Percentiles rank a stretch among this genome's conserved stretches.
Conservation (phyloP, 2,888 invertebrate species). For the Dromius quadrimaculatus region DNA sequence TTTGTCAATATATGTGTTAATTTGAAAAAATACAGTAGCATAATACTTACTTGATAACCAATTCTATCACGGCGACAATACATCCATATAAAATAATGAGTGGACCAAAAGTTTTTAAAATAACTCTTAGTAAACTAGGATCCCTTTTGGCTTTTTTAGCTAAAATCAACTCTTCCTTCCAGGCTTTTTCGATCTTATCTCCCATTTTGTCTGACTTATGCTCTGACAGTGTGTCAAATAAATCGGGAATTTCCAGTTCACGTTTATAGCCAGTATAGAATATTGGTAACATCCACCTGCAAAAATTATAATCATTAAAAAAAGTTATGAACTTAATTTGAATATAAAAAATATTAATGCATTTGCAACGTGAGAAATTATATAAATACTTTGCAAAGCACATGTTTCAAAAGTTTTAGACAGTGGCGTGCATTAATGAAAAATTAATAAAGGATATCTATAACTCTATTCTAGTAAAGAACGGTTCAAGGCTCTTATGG, state of each 20-base stretch:
- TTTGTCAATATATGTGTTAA: too few species aligned
- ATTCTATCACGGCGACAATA: constrained; percentile 37
- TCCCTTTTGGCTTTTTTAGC: constrained; percentile 62
- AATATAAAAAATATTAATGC: too few species aligned
- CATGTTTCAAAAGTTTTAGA: too few species aligned
- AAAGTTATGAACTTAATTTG: too few species aligned
- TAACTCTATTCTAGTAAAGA: too few species aligned
- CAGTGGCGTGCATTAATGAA: too few species aligned
- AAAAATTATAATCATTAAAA: too few species aligned
- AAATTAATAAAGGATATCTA: too few species aligned
- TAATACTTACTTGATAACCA: constrained; percentile 44
- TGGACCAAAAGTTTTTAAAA: constrained; percentile 60
- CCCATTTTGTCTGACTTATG: constrained; percentile 78
- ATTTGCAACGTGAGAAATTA: too few species aligned
- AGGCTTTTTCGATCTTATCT: constrained; percentile 72
- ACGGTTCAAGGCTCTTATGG: too few species aligned
- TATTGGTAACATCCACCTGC: constrained; percentile 81
- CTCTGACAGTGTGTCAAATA: constrained; percentile 75
- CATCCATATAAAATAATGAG: constrained; percentile 20
- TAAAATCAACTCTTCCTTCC: constrained; percentile 62
- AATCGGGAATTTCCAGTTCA: constrained; percentile 78
- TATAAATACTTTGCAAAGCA: too few species aligned
- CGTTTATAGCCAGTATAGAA: constrained; percentile 79
- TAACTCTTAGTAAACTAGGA: constrained; percentile 56
- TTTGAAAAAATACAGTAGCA: too few species aligned